Evolutionary conservation across 2,888 invertebrate species (phyloP).

Genomic region (Calliopum simillimum): DNA sequence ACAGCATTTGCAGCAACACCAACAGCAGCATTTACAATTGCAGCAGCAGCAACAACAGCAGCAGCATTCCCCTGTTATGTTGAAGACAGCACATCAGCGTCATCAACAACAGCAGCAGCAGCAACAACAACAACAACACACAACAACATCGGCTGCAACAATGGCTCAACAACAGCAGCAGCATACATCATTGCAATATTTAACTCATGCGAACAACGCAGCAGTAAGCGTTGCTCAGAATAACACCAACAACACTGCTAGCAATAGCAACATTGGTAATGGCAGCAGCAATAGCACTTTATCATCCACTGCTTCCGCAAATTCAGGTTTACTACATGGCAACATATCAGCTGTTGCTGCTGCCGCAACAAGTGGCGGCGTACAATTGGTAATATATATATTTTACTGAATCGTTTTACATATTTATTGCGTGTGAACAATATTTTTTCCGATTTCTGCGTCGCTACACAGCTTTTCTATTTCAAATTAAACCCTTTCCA

Average conservation of each 20-base stretch:
- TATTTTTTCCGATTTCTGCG: too few relatives aligned
- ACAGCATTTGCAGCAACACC: slow-evolving; percentile 52
- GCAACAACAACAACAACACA: slow-evolving; percentile 37
- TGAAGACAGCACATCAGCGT: slow-evolving; percentile 13
- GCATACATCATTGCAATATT: slow-evolving; percentile 49
- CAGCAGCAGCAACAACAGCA: slow-evolving; percentile 38
- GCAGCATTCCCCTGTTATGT: slow-evolving; percentile 19
- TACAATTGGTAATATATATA: slow-evolving; percentile 57
- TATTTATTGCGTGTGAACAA: too few relatives aligned
- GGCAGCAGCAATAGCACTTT: slow-evolving; percentile 37
- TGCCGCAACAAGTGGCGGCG: slow-evolving; percentile 50
- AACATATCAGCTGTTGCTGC: slow-evolving; percentile 46
- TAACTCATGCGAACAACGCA: slow-evolving; percentile 44
- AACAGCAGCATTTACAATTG: slow-evolving; percentile 43
- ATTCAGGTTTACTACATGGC: slow-evolving; percentile 41
- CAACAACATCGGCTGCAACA: slow-evolving; percentile 35
- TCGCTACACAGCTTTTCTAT: too few relatives aligned
- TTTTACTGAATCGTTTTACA: too few relatives aligned
- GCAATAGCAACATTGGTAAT: slow-evolving; percentile 12
- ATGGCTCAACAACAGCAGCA: slow-evolving; percentile 40
- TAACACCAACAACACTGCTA: slow-evolving; percentile 26
- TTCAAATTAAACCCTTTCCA: too few relatives aligned
- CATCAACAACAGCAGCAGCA: slow-evolving; percentile 41
- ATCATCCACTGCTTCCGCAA: slow-evolving; percentile 26
- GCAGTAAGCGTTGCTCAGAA: slow-evolving; percentile 42